Base-by-base conservation (phyloP, 2,888 invertebrate species). In the Galeruca laticollis region DNA sequence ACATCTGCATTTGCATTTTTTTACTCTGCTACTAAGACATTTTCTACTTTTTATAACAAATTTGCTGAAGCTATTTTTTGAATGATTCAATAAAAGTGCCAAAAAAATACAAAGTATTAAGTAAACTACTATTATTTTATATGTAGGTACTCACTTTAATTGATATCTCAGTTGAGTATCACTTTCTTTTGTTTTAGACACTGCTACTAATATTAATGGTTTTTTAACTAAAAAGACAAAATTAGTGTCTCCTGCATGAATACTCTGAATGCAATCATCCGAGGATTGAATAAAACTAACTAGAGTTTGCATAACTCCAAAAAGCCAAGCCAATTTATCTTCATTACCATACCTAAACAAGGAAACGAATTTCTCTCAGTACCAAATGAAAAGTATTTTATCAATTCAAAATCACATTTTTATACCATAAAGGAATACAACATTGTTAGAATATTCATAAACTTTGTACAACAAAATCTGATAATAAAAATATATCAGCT, bases 271-370 rank as follows among this genome's bases (percentile, higher is more conserved):
- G 74, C 91, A 91, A 86, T 98, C 97, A 81, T 93, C 92, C 73
- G 91, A 91, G 74, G 91, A 92, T 82, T 96, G 94, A 0, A 97
- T 94, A 77, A 96, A 94, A 75, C 96, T 96, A 2, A 96, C 96
- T 74, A 98, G 85, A 0, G 97, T 98, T 85, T 97, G 96, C 87
- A 97, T 94, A 0, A 98, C 95, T 15, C 98, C 98, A 87, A 97
- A 98, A 15, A 97, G 86, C 15, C 97, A 96, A 8, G 96, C 97
- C 79, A 98, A 86, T 84, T 96, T 95, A 82, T 98, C 97, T 87
- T 98, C 98, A 84, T 92, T 94, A 5, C 97, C 97, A 86, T 95
- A 93, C 80, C 96, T 94, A 60, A 82, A 70, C 86, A 26, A 26
- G 3, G 26, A 6, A 26, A n/a, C n/a, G n/a, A n/a, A n/a, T n/a